phyloP scores from a whole-genome alignment of 2,888 invertebrate genomes.

The Drosophila anomalata region DNA sequence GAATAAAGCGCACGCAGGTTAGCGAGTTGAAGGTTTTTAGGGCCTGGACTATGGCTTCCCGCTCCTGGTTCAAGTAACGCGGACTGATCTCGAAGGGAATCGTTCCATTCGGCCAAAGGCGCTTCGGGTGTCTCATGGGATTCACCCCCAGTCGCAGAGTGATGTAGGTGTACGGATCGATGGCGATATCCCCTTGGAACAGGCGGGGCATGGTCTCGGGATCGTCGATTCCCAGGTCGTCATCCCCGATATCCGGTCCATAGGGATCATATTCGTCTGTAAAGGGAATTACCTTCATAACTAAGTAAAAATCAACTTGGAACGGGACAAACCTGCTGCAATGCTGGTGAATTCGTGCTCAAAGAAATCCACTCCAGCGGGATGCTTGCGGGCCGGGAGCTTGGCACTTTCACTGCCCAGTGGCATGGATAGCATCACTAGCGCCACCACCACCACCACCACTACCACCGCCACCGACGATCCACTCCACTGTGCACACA shows the following conservation, averaged over 20 bases:
- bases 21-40: slow-evolving; percentile 87
- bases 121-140: slow-evolving; percentile 88
- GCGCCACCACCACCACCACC: slow-evolving; percentile 28
- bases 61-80: slow-evolving; percentile 84
- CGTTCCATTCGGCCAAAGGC: slow-evolving; percentile 87
- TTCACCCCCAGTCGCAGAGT: slow-evolving; percentile 87
- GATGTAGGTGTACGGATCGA: slow-evolving; percentile 86
- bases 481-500: slow-evolving; percentile 51
- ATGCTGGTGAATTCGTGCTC: slow-evolving; percentile 76
- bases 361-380: slow-evolving; percentile 76
- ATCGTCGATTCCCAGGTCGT: slow-evolving; percentile 83
- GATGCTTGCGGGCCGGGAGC: slow-evolving; percentile 49
- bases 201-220: slow-evolving; percentile 88
- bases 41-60: slow-evolving; percentile 86
- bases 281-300: not conserved
- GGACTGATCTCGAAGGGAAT: slow-evolving; percentile 88
- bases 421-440: slow-evolving; percentile 29
- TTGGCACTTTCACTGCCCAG: slow-evolving; percentile 62
- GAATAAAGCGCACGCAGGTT: slow-evolving; percentile 87
- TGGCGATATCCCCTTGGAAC: slow-evolving; percentile 89
- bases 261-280: slow-evolving; percentile 68
- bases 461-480: slow-evolving; percentile 29
- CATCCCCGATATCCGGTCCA: slow-evolving; percentile 63
- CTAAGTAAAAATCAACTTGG: not conserved
- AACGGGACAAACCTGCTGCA: slow-evolving; percentile 51